Percentiles rank a stretch among this genome's conserved stretches.
Conservation (phyloP, 2,797 vertebrate species). For the Ceyx erithaca region DNA sequence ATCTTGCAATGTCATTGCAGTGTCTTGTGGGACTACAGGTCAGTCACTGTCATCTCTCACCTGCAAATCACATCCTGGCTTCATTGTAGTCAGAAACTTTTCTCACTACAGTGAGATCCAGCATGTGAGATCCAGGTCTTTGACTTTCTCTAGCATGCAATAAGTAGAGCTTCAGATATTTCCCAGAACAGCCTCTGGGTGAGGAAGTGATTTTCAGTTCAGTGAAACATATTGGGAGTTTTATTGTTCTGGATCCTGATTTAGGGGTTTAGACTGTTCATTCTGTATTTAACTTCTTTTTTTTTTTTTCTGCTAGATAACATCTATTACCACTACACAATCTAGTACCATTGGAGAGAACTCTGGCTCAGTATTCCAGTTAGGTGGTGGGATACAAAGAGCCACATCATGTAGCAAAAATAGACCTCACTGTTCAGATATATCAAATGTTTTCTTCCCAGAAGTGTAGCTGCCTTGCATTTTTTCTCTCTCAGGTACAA, state of each 20-base stretch:
- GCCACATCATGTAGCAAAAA: background rate
- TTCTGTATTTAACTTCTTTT: background rate
- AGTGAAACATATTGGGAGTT: background rate
- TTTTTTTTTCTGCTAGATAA: background rate
- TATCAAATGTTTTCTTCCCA: background rate
- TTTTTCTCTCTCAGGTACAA: background rate
- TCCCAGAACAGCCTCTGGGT: background rate
- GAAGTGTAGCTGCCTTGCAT: background rate
- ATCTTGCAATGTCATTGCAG: background rate
- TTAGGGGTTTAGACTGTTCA: background rate
- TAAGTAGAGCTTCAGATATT: background rate
- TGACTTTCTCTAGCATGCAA: background rate
- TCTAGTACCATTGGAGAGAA: background rate
- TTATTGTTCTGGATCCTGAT: background rate
- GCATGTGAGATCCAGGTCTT: background rate
- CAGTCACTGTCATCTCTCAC: background rate
- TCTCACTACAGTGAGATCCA: background rate
- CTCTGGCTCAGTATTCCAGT: background rate
- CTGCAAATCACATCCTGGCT: background rate
- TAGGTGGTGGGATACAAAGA: background rate
- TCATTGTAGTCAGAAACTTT: background rate
- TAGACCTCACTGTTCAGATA: background rate
- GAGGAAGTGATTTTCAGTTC: background rate
- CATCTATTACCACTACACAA: background rate
- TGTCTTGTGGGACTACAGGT: background rate